A percentile compares a stretch with the other conserved stretches of the same genome.
phyloP scores from a whole-genome alignment of 1,140 invertebrate species.

The Zaprionus inermis region DNA sequence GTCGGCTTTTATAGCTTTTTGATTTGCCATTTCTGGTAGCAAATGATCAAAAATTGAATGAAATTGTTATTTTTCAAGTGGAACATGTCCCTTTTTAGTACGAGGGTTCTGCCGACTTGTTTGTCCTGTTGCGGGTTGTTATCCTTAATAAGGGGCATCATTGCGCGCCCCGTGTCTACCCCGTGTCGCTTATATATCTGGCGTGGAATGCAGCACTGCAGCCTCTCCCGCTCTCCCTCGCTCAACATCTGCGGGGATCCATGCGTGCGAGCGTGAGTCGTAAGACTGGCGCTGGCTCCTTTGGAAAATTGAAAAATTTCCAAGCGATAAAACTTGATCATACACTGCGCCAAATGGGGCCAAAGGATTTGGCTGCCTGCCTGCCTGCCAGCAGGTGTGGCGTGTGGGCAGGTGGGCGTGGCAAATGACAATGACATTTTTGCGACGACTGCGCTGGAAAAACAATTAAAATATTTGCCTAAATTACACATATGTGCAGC shows the following conservation, averaged over 20 bases:
- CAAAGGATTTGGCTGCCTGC: slow-evolving; percentile 17
- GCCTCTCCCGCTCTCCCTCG: background rate
- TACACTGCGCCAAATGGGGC: slow-evolving; percentile 13
- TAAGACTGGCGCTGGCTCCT: slow-evolving; percentile 5
- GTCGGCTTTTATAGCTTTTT: slow-evolving; percentile 80
- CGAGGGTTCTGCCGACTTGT: slow-evolving; percentile 26
- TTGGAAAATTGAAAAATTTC: slow-evolving; percentile 77
- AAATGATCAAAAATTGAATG: slow-evolving; percentile 83
- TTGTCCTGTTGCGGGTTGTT: slow-evolving; percentile 78
- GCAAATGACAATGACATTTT: slow-evolving; percentile 47
- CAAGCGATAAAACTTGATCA: slow-evolving; percentile 73
- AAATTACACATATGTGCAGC: slow-evolving; percentile 56
- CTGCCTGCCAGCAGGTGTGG: background rate
- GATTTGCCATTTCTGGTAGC: slow-evolving; percentile 82
- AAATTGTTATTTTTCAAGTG: slow-evolving; percentile 82
- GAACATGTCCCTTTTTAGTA: slow-evolving; percentile 75
- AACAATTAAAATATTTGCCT: slow-evolving; percentile 79
- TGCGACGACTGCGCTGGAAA: slow-evolving; percentile 28
- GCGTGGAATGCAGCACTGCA: slow-evolving; percentile 36
- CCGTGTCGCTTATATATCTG: background rate
- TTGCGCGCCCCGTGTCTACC: background rate
- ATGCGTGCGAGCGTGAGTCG: slow-evolving; percentile 3
- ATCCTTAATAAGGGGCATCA: slow-evolving; percentile 73
- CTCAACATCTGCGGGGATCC: no score
- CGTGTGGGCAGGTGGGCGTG: slow-evolving; percentile 38